Evolutionary conservation across 2,888 invertebrate species (phyloP), one percentile per base, ranked within the genome.

Genomic region (Eristalinus sepulchralis): DNA sequence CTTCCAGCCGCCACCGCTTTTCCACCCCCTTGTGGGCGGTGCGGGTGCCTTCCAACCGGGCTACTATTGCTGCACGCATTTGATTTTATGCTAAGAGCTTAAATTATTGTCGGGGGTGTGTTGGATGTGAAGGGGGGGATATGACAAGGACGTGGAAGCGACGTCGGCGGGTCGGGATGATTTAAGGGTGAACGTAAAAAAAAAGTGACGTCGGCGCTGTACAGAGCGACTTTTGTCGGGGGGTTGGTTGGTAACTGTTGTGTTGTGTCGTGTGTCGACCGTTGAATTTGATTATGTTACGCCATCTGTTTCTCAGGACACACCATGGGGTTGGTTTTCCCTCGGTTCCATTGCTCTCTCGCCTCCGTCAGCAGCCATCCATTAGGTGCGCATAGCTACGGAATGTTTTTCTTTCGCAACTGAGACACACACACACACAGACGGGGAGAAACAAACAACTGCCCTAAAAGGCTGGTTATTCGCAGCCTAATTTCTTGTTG

Each of bases 221-320:
- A 62, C 47, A 47, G 17, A n/a, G 8, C 17, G 47, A n/a, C 17
- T 17, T 47, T n/a, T 17, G 17, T 47, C 17, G 8, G 47, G 17
- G 17, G 47, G 47, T 5, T 47, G 47, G 6, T 47, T 8, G n/a
- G 47, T 17, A 17, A 17, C 2, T 39, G 39, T 39, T 39, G 39
- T 39, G n/a, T n/a, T 47, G 47, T 47, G 47, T 76, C 68, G 68
- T 78, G 64, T 85, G 72, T 77, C 73, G 47, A 47, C 47, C 47
- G 17, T 47, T 79, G 83, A 70, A 86, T 86, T 86, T 86, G 86
- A 86, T 86, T 86, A 86, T 86, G 86, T 71, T 86, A 78, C 78
- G 83, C 86, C 86, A 86, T 86, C 78, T 83, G 47, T 47, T 47
- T 47, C 47, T 47, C 17, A 8, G 47, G 39, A 75, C 70, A 75